Evolutionary conservation across 2,888 invertebrate genomes (phyloP), one percentile per base, ranked within the genome.

Genomic region (Steinernema scapterisci): DNA sequence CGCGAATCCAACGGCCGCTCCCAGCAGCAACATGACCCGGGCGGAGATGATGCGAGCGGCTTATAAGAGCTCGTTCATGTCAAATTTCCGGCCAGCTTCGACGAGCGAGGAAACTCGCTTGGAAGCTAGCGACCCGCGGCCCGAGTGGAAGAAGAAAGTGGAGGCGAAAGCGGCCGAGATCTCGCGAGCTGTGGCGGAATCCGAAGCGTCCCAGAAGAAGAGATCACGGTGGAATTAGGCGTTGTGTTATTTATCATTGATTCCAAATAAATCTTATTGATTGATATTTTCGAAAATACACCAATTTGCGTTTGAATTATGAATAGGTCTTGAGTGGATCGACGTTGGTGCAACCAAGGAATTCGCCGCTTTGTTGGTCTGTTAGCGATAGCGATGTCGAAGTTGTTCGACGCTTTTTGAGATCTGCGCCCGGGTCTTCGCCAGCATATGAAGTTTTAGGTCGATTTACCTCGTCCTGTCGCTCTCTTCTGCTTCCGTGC

Each of bases 121-220:
- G 72, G 71, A 72, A 23, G 79, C 80, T 1, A 80, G 80, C 0
- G 83, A 83, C 77, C 83, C 83, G 13, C 76, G 83, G 21, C 83
- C 83, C n/a, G 83, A 83, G 73, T 83, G 82, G 82, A 83, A 82
- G 72, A 79, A 75, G 74, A 81, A 80, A 63, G 54, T 82, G 16
- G 83, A 83, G 70, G 82, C 82, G 44, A 73, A 52, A 45, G 63
- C 63, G 31, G 38, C 31, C 16, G 63, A 63, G 63, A 63, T 63
- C 31, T 9, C 27, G 9, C 27, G 63, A 16, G 27, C 63, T 5
- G 63, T 63, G 9, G 63, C 16, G 16, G 27, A 13, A 13, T 1
- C 6, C 5, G 25, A 25, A 5, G 21, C 21, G 9, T 16, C 21
- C 7, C 27, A 27, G 31, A 63, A 27, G 63, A 63, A 63, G 63